Base-by-base conservation (phyloP, 2,888 invertebrate species). In the Diarsia rubi region DNA sequence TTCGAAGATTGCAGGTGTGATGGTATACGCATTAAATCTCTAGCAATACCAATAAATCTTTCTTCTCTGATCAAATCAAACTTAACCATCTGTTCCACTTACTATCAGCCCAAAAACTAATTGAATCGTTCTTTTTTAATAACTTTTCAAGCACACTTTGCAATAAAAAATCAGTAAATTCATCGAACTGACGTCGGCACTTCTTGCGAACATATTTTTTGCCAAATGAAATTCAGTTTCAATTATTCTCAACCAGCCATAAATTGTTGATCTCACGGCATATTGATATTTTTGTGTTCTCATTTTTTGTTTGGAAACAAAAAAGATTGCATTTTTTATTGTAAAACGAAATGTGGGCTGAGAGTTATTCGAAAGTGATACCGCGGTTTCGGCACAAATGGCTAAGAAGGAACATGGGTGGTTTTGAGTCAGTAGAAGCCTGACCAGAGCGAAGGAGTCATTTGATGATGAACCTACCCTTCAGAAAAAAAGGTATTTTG, bases 141-240 rank as follows among this genome's bases (percentile, higher is more conserved):
- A 67, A 62, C n/a, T 75, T 84, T 81, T 60, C 64, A 73, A 52
- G 67, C 57, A 45, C 67, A 69, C 37, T 73, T 82, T 65, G 68
- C 49, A 65, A 74, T 78, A 62, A 73, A 83, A 76, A 64, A 45
- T 57, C 62, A 42, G 67, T 74, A 70, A 69, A 78, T 86, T 63
- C 69, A 54, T 73, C 63, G 37, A 57, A 44, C 68, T 86, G 71
- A 67, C 76, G 71, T 79, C 54, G 54, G 62, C 84, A 47, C 37
- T 84, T 80, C 84, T 79, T 80, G 81, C 70, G 64, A 76, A 84
- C 72, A 84, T 80, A 73, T 84, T 84, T 83, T 82, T 83, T 74
- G 16, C 72, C 47, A 70, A 86, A 81, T 86, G 85, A 86, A 84
- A 75, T 84, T 86, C 87, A 84, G 81, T 86, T 84, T 81, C 87